Conservation (phyloP, 2,113 vertebrate genomes). For the Chauna torquata region DNA sequence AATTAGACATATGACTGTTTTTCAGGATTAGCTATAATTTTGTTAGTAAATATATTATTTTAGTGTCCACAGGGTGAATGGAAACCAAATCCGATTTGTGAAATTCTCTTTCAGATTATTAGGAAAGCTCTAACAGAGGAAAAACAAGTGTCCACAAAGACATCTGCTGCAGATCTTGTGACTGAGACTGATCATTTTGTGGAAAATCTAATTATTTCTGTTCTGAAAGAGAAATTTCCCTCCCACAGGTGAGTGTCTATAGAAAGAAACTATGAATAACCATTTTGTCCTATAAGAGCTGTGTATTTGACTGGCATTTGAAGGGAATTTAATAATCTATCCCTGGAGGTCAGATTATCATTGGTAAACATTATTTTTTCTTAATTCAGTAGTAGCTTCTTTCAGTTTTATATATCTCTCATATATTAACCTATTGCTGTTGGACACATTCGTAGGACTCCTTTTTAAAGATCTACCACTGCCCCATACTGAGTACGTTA, state of each 20-base stretch:
- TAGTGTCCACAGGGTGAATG: background rate
- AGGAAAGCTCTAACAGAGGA: constrained; percentile 84
- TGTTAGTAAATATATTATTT: background rate
- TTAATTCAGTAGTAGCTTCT: background rate
- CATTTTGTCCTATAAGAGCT: background rate
- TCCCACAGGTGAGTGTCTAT: constrained; percentile 81
- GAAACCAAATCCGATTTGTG: background rate
- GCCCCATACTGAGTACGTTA: background rate
- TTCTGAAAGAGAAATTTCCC: constrained; percentile 83
- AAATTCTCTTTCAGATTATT: constrained; percentile 79
- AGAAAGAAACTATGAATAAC: background rate
- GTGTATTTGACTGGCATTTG: background rate
- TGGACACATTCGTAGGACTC: background rate
- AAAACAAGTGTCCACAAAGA: constrained; percentile 86
- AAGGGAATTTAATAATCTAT: background rate
- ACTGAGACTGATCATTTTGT: constrained; percentile 88
- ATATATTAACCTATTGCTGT: background rate
- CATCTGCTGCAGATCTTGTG: constrained; percentile 86
- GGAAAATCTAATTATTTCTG: constrained; percentile 87
- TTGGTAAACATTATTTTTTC: background rate
- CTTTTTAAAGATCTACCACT: background rate
- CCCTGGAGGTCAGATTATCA: background rate
- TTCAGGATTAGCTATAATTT: background rate
- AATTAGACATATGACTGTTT: background rate
- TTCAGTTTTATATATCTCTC: background rate